phyloP scores from a whole-genome alignment of 2,113 vertebrate genomes.

The Vulpes ferrilata region DNA sequence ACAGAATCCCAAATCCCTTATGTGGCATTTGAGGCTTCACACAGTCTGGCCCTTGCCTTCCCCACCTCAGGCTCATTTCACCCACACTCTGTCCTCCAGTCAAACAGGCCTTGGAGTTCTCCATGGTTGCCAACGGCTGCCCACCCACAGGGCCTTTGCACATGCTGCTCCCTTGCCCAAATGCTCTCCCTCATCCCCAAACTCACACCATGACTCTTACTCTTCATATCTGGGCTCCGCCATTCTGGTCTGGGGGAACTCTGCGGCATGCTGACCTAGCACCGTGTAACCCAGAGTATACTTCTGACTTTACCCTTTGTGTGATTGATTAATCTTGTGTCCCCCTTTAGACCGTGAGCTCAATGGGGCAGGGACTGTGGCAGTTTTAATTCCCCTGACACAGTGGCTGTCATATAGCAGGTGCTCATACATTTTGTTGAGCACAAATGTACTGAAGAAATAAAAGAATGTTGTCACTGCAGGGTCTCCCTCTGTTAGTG shows the following conservation, averaged over 20 bases:
- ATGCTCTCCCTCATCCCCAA: not conserved
- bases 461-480: not conserved
- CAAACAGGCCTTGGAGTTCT: not conserved
- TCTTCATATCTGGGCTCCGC: not conserved
- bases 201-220: not conserved
- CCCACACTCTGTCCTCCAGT: not conserved
- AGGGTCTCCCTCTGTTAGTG: too few relatives aligned
- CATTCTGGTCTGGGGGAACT: not conserved
- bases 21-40: not conserved
- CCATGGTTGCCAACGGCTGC: not conserved
- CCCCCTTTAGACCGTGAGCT: not conserved
- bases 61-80: not conserved
- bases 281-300: not conserved
- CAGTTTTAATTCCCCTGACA: not conserved
- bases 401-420: not conserved
- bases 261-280: not conserved
- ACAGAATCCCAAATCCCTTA: not conserved
- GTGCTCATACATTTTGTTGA: not conserved
- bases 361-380: accelerated
- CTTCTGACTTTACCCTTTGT: accelerated
- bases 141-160: not conserved
- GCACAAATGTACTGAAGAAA: not conserved
- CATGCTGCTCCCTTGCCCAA: not conserved
- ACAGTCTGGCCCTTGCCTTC: not conserved
- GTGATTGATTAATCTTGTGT: not conserved